A percentile compares a stretch with the other conserved stretches of the same genome.
Conservation (phyloP, 2,888 invertebrate species). For the Tetropium fuscum region DNA sequence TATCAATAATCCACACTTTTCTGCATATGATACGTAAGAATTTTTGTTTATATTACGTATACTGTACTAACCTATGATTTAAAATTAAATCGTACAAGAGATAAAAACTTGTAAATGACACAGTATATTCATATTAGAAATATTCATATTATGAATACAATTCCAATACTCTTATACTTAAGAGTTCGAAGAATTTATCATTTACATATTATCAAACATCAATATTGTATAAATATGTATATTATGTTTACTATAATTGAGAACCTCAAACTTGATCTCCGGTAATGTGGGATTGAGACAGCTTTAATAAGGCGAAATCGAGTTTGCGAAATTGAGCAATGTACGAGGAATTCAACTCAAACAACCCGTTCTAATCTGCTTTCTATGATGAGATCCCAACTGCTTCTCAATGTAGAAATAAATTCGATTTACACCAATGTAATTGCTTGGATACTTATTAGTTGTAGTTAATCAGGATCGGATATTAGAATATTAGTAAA, state of each 20-base stretch:
- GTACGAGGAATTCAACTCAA: conserved; percentile 35
- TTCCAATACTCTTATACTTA: too few species aligned
- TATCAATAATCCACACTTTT: too few species aligned
- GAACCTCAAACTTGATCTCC: not conserved
- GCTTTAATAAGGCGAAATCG: conserved; percentile 38
- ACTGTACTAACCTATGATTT: too few species aligned
- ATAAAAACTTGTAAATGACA: too few species aligned
- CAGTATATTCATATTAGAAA: too few species aligned
- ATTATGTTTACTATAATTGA: not conserved
- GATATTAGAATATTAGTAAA: too few species aligned
- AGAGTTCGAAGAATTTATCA: too few species aligned
- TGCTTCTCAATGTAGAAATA: conserved; percentile 30
- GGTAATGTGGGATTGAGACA: conserved; percentile 34
- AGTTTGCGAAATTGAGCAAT: conserved; percentile 40
- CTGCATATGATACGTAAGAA: too few species aligned
- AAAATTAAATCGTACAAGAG: too few species aligned
- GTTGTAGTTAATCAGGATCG: not conserved
- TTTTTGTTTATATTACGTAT: too few species aligned
- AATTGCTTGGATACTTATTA: conserved; percentile 34
- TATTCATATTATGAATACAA: too few species aligned
- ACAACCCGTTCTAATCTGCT: conserved; percentile 41
- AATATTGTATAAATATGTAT: not conserved
- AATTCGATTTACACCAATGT: conserved; percentile 36
- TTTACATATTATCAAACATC: too few species aligned
- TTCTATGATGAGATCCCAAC: conserved; percentile 38